Base-by-base conservation (phyloP, 2,797 vertebrate genomes). In the Parotocinclus haroldoi region DNA sequence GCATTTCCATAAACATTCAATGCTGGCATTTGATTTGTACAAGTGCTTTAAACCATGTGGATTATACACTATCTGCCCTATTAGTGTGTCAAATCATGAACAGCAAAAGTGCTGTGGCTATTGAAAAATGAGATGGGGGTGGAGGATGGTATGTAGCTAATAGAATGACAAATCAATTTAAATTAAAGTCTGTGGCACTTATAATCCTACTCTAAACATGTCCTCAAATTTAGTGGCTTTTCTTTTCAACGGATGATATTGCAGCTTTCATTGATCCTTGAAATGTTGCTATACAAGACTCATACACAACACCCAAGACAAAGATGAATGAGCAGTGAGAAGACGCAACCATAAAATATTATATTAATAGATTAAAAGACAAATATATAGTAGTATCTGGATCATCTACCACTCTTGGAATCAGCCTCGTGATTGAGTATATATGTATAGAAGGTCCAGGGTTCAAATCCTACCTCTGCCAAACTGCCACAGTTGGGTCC, bases 131-230 rank as follows among this genome's bases (percentile, higher is more conserved):
- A 45, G 36, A 14, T 52, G 38, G 3, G 42, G 42, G 12, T 10
- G 42, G 12, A 44, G 12, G 12, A 48, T 13, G 7, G n/a, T 13
- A n/a, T 36, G 14, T 9, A 53, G 51, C 63, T 69, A 72, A 78
- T 72, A 67, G 70, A 72, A 53, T 54, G 37, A 10, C 51, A 18
- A 59, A 69, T 69, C 58, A 72, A 40, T 63, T 55, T 38, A 50
- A 51, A 36, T 57, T 13, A 63, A 57, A 63, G 58, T 67, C 63
- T 45, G 46, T n/a, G 42, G 40, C 46, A 48, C 52, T 36, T 46
- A 60, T 53, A 71, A 58, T 48, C 16, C 13, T 38, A 48, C 38
- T 65, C 38, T 59, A 18, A 42, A 56, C 42, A 3, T 54, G 49
- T 58, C 42, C 49, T 16, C 54, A 49, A 10, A 64, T 71, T 68